These are phyloP conservation scores for Micronycteris hirsuta DNA, from an alignment of 2,113 vertebrate species.

Conservation along the genomic window DNA sequence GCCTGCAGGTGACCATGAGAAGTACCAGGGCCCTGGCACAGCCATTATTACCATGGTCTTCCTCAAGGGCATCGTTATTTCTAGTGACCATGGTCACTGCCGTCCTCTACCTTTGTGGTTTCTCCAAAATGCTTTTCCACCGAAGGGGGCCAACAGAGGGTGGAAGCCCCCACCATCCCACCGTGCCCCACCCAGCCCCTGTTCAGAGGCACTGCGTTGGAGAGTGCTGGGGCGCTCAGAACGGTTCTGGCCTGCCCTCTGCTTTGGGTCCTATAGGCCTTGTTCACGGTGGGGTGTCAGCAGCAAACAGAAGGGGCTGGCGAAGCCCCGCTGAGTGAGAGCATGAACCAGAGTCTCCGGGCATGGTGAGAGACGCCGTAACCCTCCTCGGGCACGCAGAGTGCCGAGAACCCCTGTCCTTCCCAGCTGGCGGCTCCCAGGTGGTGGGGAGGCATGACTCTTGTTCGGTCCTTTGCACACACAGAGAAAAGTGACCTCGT, in stretches of 20 bases:
- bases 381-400: accelerated
- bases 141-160: too few species aligned
- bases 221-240: not conserved
- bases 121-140: not conserved
- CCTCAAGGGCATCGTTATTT: accelerated
- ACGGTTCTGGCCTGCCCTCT: accelerated
- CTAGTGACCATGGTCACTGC: accelerated
- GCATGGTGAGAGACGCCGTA: not conserved
- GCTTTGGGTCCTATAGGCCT: not conserved
- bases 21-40: not conserved
- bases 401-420: accelerated
- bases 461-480: not conserved
- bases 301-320: accelerated
- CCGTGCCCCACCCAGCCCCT: not conserved
- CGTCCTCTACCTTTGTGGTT: not conserved
- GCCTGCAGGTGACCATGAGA: not conserved
- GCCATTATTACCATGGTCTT: accelerated
- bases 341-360: not conserved
- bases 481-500: not conserved
- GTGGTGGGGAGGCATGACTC: too few species aligned
- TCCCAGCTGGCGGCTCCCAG: not conserved
- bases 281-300: accelerated
- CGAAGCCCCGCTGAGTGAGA: not conserved
- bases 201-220: not conserved
- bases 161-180: too few species aligned